Base-by-base conservation (phyloP, 2,888 invertebrate species). In the Hypolimnas misippus region DNA sequence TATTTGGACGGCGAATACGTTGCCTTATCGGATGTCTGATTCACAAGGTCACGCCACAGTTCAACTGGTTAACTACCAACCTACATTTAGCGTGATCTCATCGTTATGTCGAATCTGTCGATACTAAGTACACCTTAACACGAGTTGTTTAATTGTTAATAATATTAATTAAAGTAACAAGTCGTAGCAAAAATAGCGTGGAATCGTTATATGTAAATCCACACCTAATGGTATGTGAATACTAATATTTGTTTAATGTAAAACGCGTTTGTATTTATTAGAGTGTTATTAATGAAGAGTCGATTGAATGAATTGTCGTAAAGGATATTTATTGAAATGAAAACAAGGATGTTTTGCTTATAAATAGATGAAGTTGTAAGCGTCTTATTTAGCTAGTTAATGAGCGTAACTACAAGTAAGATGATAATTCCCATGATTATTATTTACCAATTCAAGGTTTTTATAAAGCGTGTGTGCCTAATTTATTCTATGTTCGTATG, bases 41-140 rank as follows among this genome's bases (percentile, higher is more conserved):
- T 88, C 89, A 86, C 90, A 89, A 91, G 90, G 90, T 85, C 87
- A 76, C 66, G 70, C 66, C 74, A 74, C 82, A 84, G 86, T 89
- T 88, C 83, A 86, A 85, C 86, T 79, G 79, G 82, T 78, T 79
- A 82, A 79, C 80, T 62, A 51, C 74, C 81, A 81, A 78, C 81
- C 81, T 81, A 86, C 79, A 84, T 83, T 82, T 77, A 75, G 75
- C 76, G 76, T 90, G 89, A 90, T 84, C 87, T 90, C 89, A 88
- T 87, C 84, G 70, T 70, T 68, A 73, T 70, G 66, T 76, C 73
- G 69, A 75, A 75, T 73, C 65, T 63, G 70, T 52, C 62, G 38
- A 55, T 50, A 55, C 31, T 54, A 17, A 17, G 52, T 52, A 44
- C 21, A 21, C 56, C 16, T 40, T 62, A 62, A 62, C 31, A 55